Conservation (phyloP, 2,888 invertebrate species). For the Spisula subtruncata region DNA sequence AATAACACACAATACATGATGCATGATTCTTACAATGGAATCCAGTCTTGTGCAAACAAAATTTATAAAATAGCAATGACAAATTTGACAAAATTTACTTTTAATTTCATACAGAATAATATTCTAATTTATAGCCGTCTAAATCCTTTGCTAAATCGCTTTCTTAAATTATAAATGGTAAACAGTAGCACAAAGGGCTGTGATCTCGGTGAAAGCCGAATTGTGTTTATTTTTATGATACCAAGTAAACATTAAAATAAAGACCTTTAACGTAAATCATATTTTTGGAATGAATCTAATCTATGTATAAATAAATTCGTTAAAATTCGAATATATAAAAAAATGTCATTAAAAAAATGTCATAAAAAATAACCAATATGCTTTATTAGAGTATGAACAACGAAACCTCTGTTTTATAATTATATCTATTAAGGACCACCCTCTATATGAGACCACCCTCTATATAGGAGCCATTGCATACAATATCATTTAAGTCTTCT, state of each 20-base stretch:
- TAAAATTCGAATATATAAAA: neutral
- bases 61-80: conserved; percentile 36
- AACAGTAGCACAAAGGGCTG: conserved; percentile 39
- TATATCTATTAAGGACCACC: too few species aligned
- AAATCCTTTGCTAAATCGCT: conserved; percentile 34
- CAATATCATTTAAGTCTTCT: too few species aligned
- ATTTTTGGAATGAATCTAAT: neutral
- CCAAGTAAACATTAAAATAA: neutral
- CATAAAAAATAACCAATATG: neutral
- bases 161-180: conserved; percentile 64
- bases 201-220: conserved; percentile 2
- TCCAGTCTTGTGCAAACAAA: conserved; percentile 42
- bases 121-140: conserved; percentile 46
- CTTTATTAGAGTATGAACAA: neutral
- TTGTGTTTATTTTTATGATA: conserved; percentile 65
- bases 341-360: neutral
- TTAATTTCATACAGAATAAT: conserved; percentile 71
- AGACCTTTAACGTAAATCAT: neutral
- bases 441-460: too few species aligned
- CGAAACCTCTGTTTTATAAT: too few species aligned
- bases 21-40: conserved; percentile 50
- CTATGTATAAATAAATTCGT: neutral
- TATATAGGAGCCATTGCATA: too few species aligned
- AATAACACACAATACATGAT: conserved; percentile 36
- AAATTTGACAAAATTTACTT: conserved; percentile 65